A percentile compares a stretch with the other conserved stretches of the same genome.
Evolutionary conservation across 2,888 invertebrate species (phyloP).

Genomic region (Doris montereyensis): DNA sequence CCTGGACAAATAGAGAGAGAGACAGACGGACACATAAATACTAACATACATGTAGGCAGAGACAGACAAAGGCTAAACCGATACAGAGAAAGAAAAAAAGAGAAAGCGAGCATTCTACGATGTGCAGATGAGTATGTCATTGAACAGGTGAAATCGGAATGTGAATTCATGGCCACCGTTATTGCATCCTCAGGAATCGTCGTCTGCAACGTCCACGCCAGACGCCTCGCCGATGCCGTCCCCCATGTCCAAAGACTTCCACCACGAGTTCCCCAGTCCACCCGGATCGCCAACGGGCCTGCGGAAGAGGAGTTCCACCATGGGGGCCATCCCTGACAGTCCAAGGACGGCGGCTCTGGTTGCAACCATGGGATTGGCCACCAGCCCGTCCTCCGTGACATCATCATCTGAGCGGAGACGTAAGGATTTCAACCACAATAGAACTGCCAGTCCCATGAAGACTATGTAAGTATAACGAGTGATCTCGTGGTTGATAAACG

Average conservation of each 20-base stretch:
- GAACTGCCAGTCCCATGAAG: constrained; percentile 17
- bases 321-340: constrained; percentile 57
- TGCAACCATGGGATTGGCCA: constrained; percentile 26
- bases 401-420: not conserved
- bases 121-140: not conserved
- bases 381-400: not conserved
- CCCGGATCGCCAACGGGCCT: constrained; percentile 52
- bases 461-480: constrained; percentile 34
- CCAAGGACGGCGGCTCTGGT: not conserved
- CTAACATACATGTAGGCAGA: too few species aligned
- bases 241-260: constrained; percentile 55
- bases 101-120: not conserved
- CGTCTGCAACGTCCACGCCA: constrained; percentile 57
- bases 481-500: too few species aligned
- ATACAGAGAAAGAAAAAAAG: not conserved
- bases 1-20: too few species aligned
- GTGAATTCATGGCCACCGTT: not conserved
- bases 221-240: constrained; percentile 60
- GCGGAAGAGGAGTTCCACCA: constrained; percentile 62
- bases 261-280: constrained; percentile 57
- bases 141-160: too few species aligned
- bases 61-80: too few species aligned
- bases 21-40: too few species aligned
- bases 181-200: constrained; percentile 49
- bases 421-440: not conserved